Base-by-base conservation (phyloP, 2,888 invertebrate genomes). In the Megastigmus dorsalis region DNA sequence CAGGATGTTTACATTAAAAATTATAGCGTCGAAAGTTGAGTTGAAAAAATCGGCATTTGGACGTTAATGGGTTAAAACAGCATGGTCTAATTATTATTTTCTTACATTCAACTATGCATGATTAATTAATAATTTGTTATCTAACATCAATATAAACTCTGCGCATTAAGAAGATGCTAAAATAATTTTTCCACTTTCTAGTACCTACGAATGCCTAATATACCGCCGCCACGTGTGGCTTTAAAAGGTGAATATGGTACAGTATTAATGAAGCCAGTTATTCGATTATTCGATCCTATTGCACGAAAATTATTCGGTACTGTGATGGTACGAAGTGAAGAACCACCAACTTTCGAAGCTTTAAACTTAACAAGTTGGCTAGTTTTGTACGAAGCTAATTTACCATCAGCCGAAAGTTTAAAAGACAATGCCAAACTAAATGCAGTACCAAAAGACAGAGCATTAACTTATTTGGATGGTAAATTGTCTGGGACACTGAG, bases 221-320 rank as follows among this genome's bases (percentile, higher is more conserved):
- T 90, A 33, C 88, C 91, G 0, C 85, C 91, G 0, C 81, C 86
- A 20, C 6, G 66, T 54, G 77, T 78, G 55, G 82, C 82, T 4
- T 89, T 90, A 0, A 95, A 95, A 86, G 91, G 90, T 74, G 89
- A 90, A 10, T 94, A 94, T 80, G 94, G 94, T 5, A 82, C 86
- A 18, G 89, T 95, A 0, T 78, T 84, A 3, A 80, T 95, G 78
- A 82, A 82, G 13, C 89, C 91, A 52, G 89, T 90, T 63, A 81
- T 90, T 0, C 83, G 84, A 0, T 83, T 93, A 4, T 81, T 88
- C 6, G 84, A 84, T 36, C 77, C 82, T 1, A 66, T 78, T 68
- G 81, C 84, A 3, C 80, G 80, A 13, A 79, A 79, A 36, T 80
- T 88, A 15, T 89, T 89, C 73, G 88, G 88, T 9, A 79, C 86